Base-by-base conservation (phyloP, 2,888 invertebrate genomes). In the Athetis lepigone region DNA sequence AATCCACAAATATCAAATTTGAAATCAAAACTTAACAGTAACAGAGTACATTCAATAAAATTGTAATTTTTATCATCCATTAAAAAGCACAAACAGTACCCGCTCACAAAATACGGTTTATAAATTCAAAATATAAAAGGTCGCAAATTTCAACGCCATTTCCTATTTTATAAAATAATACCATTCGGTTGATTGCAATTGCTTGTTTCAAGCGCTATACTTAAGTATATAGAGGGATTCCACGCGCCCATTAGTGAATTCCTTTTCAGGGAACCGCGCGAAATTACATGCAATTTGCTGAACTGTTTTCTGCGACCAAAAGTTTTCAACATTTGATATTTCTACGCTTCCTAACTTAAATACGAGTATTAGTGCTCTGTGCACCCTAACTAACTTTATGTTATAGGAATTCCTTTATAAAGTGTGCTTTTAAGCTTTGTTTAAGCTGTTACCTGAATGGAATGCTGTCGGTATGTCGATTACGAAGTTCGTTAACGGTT, bases 261-360 rank as follows among this genome's bases (percentile, higher is more conserved):
- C 87, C 87, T 87, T 81, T 87, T 84, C 83, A 84, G 74, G 78
- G 80, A 85, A 75, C 83, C 81, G 75, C 84, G 85, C 86, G 90
- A 91, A 70, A 91, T 91, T 90, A 88, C 88, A 80, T 87, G 86
- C 88, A 89, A 90, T 91, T 92, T 90, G 87, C 84, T 82, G 80
- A 88, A 88, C 86, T 83, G 86, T 86, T 86, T 86, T 80, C 81
- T 76, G 70, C 83, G 79, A 85, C 86, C 83, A 55, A 87, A 89
- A 90, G 82, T 88, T 91, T 85, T 75, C 80, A 82, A 84, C 87
- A 80, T 90, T 86, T 87, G 87, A 89, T 89, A 87, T 88, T 88
- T 86, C 85, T 84, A 77, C 75, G 64, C 65, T 71, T 69, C 54
- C 68, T 73, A 75, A 76, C 75, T 79, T 81, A 62, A 70, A 78